Evolutionary conservation across 2,113 vertebrate genomes (phyloP).

Genomic region (Austrofundulus limnaeus): DNA sequence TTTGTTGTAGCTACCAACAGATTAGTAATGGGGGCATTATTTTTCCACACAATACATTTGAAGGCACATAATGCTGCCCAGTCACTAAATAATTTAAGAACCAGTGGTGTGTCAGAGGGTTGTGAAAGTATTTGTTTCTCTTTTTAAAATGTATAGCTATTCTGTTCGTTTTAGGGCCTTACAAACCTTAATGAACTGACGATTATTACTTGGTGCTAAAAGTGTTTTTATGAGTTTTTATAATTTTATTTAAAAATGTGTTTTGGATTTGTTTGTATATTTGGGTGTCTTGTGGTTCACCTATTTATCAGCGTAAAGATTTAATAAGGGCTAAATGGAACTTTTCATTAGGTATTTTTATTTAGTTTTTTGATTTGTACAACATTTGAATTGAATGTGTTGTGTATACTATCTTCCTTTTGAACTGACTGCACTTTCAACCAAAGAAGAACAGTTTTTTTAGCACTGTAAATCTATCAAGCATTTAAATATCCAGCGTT

Average conservation of each 20-base stretch:
- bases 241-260: too few relatives aligned
- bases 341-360: too few relatives aligned
- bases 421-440: background rate
- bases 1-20: conserved; percentile 27
- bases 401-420: background rate
- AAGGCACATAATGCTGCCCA: conserved; percentile 13
- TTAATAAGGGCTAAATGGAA: too few relatives aligned
- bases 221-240: too few relatives aligned
- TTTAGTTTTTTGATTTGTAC: background rate
- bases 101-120: background rate
- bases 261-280: too few relatives aligned
- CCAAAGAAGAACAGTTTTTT: background rate
- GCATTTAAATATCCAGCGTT: conserved; percentile 12
- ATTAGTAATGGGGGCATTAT: conserved; percentile 26
- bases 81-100: conserved; percentile 8
- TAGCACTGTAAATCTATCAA: conserved; percentile 7
- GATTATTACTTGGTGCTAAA: background rate
- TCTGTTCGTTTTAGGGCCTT: background rate
- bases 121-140: background rate
- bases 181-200: background rate
- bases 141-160: too few relatives aligned
- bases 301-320: too few relatives aligned
- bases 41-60: conserved; percentile 24
- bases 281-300: too few relatives aligned
- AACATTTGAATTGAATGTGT: background rate